Evolutionary conservation across 2,888 invertebrate species (phyloP).

Genomic region (Leucophora obtusa): DNA sequence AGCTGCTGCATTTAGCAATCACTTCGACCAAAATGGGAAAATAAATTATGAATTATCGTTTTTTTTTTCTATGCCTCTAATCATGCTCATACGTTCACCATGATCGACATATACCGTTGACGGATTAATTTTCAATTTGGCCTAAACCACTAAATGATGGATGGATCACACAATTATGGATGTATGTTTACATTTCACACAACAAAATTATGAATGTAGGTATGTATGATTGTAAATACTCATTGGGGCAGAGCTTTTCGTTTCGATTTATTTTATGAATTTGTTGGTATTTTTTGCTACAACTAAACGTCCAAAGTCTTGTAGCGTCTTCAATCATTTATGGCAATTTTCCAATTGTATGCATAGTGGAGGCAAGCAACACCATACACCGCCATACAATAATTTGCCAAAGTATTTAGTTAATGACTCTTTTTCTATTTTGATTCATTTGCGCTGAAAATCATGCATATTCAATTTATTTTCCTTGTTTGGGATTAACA

Average conservation of each 20-base stretch:
- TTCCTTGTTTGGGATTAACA: slow-evolving; percentile 38
- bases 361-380: neutral
- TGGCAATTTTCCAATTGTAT: slow-evolving; percentile 36
- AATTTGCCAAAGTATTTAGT: slow-evolving; percentile 2
- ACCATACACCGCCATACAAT: neutral
- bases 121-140: slow-evolving; percentile 75
- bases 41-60: slow-evolving; percentile 45
- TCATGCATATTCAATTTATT: slow-evolving; percentile 34
- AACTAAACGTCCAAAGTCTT: slow-evolving; percentile 3
- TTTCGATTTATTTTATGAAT: neutral
- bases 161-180: slow-evolving; percentile 67
- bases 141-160: slow-evolving; percentile 73
- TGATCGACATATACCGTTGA: slow-evolving; percentile 68
- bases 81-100: slow-evolving; percentile 25
- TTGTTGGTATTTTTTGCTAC: slow-evolving; percentile 4
- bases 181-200: slow-evolving; percentile 33
- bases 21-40: slow-evolving; percentile 5
- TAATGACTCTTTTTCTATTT: slow-evolving; percentile 11
- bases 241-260: neutral
- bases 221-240: neutral
- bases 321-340: slow-evolving; percentile 24
- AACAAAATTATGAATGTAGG: neutral
- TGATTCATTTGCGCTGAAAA: slow-evolving; percentile 34
- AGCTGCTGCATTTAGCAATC: slow-evolving; percentile 56
- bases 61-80: neutral